Evolutionary conservation across 2,113 vertebrate species (phyloP).

Genomic region (Harpagus bidentatus): DNA sequence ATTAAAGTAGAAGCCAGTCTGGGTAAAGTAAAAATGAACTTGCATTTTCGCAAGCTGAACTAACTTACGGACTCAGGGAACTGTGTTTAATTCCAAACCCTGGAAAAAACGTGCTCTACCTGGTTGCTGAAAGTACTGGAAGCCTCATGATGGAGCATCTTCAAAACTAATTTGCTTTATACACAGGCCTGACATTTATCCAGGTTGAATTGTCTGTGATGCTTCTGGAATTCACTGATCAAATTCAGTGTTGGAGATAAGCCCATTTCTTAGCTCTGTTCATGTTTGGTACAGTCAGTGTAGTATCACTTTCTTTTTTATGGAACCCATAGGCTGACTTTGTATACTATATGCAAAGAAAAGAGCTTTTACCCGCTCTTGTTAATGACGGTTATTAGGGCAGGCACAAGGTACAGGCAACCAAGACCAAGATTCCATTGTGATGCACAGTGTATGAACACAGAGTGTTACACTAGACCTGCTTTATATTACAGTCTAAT

Average conservation of each 20-base stretch:
- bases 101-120: not conserved
- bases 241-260: not conserved
- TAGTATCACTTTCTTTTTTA: not conserved
- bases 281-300: not conserved
- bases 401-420: not conserved
- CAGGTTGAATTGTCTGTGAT: not conserved
- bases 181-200: not conserved
- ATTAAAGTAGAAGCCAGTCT: not conserved
- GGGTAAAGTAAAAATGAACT: not conserved
- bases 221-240: not conserved
- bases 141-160: not conserved
- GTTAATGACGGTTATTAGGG: not conserved
- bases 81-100: not conserved
- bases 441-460: not conserved
- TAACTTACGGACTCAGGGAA: not conserved
- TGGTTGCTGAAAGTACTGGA: not conserved
- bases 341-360: not conserved
- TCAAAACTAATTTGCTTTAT: not conserved
- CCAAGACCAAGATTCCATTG: not conserved
- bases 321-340: not conserved
- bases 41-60: not conserved
- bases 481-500: constrained; percentile 3
- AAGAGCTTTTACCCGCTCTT: not conserved
- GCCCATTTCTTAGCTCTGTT: not conserved
- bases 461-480: not conserved